phyloP scores from a whole-genome alignment of 2,797 vertebrate genomes.

The Gambusia yucatana region DNA sequence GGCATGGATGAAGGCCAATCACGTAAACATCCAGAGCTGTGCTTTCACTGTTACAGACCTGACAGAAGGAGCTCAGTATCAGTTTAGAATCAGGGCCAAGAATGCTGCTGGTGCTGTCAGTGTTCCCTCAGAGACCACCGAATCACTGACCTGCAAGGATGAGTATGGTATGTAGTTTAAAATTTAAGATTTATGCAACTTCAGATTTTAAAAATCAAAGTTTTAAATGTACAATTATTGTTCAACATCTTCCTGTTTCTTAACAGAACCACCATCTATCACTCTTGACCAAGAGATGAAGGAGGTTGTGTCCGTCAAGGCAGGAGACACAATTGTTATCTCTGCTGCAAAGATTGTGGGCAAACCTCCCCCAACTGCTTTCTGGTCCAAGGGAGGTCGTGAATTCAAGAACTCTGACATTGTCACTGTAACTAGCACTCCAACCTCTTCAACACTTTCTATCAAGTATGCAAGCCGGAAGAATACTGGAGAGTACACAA shows the following conservation, averaged over 20 bases:
- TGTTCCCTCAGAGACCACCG: constrained; percentile 92
- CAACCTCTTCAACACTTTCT: constrained; percentile 90
- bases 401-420: constrained; percentile 94
- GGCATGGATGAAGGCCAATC: constrained; percentile 95
- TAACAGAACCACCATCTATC: constrained; percentile 93
- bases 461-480: constrained; percentile 95
- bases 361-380: constrained; percentile 93
- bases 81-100: constrained; percentile 96
- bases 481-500: constrained; percentile 96
- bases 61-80: constrained; percentile 89
- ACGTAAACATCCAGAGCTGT: constrained; percentile 93
- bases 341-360: constrained; percentile 93
- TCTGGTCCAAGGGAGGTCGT: constrained; percentile 95
- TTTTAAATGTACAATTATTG: neutral
- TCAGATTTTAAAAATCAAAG: neutral
- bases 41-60: constrained; percentile 95
- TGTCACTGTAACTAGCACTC: constrained; percentile 87
- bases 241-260: constrained; percentile 32
- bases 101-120: constrained; percentile 95
- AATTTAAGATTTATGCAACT: neutral
- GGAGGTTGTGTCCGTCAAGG: constrained; percentile 92
- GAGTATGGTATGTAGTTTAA: constrained; percentile 87
- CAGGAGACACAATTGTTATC: constrained; percentile 92
- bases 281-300: constrained; percentile 93
- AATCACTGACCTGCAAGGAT: constrained; percentile 92